phyloP scores from a whole-genome alignment of 2,113 vertebrate genomes.

The Lepisosteus oculatus region DNA sequence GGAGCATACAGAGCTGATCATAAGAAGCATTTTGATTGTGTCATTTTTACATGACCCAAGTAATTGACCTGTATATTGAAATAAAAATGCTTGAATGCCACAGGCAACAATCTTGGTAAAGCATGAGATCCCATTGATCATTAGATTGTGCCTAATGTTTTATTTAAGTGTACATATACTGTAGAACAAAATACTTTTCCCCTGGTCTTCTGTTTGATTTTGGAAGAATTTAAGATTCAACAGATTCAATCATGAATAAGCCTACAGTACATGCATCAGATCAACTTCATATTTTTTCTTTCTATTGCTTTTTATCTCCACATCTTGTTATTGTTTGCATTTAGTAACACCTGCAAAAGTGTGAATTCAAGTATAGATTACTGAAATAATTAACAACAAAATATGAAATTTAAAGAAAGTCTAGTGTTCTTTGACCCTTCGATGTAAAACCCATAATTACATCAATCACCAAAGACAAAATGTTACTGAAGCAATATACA shows the following conservation, averaged over 20 bases:
- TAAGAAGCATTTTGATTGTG: slow-evolving; percentile 9
- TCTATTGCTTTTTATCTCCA: too few relatives aligned
- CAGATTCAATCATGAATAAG: too few relatives aligned
- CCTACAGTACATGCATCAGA: too few relatives aligned
- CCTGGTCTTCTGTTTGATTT: too few relatives aligned
- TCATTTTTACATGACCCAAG: slow-evolving; percentile 5
- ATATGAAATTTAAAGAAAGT: not conserved
- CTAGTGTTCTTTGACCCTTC: not conserved
- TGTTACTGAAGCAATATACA: too few relatives aligned
- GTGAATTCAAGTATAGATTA: too few relatives aligned
- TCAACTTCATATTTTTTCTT: too few relatives aligned
- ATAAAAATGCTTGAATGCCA: slow-evolving; percentile 13
- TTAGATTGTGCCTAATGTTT: slow-evolving; percentile 3
- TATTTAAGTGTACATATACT: not conserved
- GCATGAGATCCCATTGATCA: slow-evolving; percentile 6
- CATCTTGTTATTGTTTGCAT: too few relatives aligned
- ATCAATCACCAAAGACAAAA: not conserved
- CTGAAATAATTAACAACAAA: too few relatives aligned
- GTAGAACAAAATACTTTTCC: too few relatives aligned
- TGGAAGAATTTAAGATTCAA: too few relatives aligned
- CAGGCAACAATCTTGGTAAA: slow-evolving; percentile 5
- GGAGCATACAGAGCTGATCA: not conserved
- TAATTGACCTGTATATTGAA: slow-evolving; percentile 14
- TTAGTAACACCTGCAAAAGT: too few relatives aligned
- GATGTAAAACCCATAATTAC: not conserved